Evolutionary conservation across 2,797 vertebrate species (phyloP).

Genomic region (Glyptemys insculpta): DNA sequence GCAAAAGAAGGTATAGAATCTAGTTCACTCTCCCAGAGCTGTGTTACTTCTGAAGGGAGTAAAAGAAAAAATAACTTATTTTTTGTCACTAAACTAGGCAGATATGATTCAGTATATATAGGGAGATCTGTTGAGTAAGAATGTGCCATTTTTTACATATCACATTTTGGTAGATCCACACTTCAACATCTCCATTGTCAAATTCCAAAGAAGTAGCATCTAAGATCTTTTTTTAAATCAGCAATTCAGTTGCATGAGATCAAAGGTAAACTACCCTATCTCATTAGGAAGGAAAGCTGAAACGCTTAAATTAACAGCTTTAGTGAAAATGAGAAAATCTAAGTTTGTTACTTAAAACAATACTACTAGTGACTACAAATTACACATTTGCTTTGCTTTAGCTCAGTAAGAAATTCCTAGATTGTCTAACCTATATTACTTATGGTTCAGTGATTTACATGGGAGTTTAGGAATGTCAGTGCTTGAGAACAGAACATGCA

Average conservation of each 20-base stretch:
- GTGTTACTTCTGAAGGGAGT: not conserved
- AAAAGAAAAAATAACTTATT: not conserved
- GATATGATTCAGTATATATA: not conserved
- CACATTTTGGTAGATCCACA: not conserved
- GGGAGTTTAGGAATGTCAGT: accelerated
- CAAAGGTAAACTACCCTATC: not conserved
- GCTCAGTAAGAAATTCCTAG: not conserved
- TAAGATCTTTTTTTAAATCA: accelerated
- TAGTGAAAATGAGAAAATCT: not conserved
- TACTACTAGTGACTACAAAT: not conserved
- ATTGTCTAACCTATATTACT: not conserved
- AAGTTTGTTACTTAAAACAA: not conserved
- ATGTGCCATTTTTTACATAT: not conserved
- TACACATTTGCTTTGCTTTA: not conserved
- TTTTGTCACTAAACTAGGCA: not conserved
- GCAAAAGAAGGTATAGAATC: not conserved
- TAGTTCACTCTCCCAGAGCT: too few species aligned
- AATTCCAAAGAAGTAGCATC: not conserved
- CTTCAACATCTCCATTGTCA: not conserved
- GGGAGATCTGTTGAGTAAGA: not conserved
- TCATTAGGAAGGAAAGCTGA: not conserved
- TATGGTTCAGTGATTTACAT: not conserved
- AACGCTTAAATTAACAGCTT: not conserved
- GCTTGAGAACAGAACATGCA: not conserved
- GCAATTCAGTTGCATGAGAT: not conserved